Base-by-base conservation (phyloP, 2,888 invertebrate genomes). In the Spisula subtruncata region DNA sequence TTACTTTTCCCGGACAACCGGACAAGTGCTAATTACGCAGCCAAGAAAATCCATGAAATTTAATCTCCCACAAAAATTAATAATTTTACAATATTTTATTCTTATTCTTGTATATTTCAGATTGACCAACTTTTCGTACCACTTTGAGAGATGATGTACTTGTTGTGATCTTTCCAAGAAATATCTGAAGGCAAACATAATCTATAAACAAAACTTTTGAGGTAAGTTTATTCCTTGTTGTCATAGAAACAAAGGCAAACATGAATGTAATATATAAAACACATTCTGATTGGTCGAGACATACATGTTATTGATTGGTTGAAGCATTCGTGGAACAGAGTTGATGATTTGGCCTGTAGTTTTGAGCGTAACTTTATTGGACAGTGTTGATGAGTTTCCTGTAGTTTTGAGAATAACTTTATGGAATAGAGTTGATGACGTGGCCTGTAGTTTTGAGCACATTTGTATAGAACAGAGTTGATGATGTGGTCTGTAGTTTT, bases 61-160 rank as follows among this genome's bases (percentile, higher is more conserved):
- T n/a, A n/a, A n/a, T n/a, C n/a, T n/a, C n/a, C n/a, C n/a, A n/a
- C n/a, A n/a, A n/a, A n/a, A n/a, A n/a, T n/a, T n/a, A n/a, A n/a
- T n/a, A n/a, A n/a, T n/a, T n/a, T n/a, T n/a, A n/a, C n/a, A n/a
- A n/a, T n/a, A n/a, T n/a, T n/a, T n/a, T n/a, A n/a, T n/a, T n/a
- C n/a, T n/a, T 41, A 25, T 66, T 66, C 8, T 5, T 66, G 60
- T 60, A 6, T 25, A 8, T 66, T 66, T 66, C 60, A 66, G 60
- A 66, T 25, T 66, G 60, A 66, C 60, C 60, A 51, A 16, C 25
- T 66, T 66, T 66, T 66, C 60, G 60, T 8, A 66, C n/a, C 10
- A 66, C 60, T n/a, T 25, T 66, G 60, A 66, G 60, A 66, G 25
- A n/a, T 66, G 60, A 66, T 25, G 25, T n/a, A n/a, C n/a, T n/a